A percentile compares a stretch with the other conserved stretches of the same genome.
Conservation (phyloP, 2,888 invertebrate species). For the Xestia xanthographa region DNA sequence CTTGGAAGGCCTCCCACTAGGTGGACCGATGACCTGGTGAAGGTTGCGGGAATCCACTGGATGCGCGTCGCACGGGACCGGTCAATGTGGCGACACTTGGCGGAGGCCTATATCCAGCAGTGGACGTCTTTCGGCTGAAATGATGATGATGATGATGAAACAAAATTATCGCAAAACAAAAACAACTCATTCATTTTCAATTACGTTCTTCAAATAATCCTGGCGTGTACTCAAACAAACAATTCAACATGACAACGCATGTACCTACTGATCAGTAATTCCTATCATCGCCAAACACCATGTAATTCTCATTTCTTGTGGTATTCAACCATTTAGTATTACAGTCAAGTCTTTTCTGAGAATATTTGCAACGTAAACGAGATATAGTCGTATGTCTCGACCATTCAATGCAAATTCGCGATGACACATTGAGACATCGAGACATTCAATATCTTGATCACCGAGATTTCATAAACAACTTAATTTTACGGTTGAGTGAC, state of each 20-base stretch:
- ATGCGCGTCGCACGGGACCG: too few relatives aligned
- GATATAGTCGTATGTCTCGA: conserved; percentile 61
- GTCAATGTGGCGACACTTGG: too few relatives aligned
- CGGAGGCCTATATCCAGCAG: too few relatives aligned
- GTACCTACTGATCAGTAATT: conserved; percentile 27
- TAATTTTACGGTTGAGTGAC: conserved; percentile 62
- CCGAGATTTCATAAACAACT: conserved; percentile 59
- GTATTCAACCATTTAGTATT: conserved; percentile 65
- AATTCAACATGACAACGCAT: background rate
- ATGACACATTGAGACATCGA: conserved; percentile 70
- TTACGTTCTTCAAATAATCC: background rate
- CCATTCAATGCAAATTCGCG: conserved; percentile 81
- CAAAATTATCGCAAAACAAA: too few relatives aligned
- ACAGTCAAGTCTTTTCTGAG: conserved; percentile 65
- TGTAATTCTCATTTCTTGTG: conserved; percentile 46
- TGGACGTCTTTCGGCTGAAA: too few relatives aligned
- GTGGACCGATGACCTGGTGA: too few relatives aligned
- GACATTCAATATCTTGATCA: conserved; percentile 71
- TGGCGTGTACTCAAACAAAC: background rate
- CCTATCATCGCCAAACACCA: conserved; percentile 38
- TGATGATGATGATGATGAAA: too few relatives aligned
- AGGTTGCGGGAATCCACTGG: too few relatives aligned
- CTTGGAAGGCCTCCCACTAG: too few relatives aligned
- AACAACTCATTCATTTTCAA: background rate
- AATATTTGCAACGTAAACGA: conserved; percentile 71